Conservation (phyloP, 2,888 invertebrate species). For the Silvanus unidentatus region DNA sequence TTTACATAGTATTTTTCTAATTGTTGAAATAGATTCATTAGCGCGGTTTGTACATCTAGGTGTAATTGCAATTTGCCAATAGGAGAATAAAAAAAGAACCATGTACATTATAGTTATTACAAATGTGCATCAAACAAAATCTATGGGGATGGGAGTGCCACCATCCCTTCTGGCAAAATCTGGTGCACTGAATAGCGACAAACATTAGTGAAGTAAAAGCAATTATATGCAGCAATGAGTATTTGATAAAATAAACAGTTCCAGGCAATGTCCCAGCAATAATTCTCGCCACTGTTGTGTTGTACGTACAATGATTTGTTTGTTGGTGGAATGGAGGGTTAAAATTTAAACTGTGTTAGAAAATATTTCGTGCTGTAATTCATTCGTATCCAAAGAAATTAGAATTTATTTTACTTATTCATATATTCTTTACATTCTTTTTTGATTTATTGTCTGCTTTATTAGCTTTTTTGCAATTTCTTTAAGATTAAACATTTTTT, state of each 20-base stretch:
- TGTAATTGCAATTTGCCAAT: too few species aligned
- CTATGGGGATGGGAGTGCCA: too few species aligned
- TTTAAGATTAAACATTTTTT: constrained; percentile 23
- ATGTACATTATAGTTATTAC: too few species aligned
- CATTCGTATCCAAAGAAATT: constrained; percentile 34
- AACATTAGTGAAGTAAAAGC: constrained; percentile 2
- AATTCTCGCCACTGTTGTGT: constrained; percentile 1
- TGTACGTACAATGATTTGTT: neutral
- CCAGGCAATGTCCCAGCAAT: constrained; percentile 13
- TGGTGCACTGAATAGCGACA: too few species aligned
- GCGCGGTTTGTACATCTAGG: too few species aligned
- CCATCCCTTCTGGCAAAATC: too few species aligned
- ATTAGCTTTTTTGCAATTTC: constrained; percentile 29
- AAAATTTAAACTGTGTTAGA: constrained; percentile 26
- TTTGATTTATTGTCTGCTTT: constrained; percentile 34
- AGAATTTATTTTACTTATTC: constrained; percentile 35
- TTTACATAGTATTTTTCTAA: too few species aligned
- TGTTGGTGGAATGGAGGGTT: too few species aligned
- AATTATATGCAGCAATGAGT: constrained; percentile 10
- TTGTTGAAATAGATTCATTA: too few species aligned
- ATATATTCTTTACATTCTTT: constrained; percentile 20
- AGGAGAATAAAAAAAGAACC: too few species aligned
- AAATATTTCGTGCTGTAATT: constrained; percentile 36
- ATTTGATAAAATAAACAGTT: constrained; percentile 20
- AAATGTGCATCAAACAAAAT: too few species aligned